Evolutionary conservation across 2,888 invertebrate genomes (phyloP).

Genomic region (Phortica okadai): DNA sequence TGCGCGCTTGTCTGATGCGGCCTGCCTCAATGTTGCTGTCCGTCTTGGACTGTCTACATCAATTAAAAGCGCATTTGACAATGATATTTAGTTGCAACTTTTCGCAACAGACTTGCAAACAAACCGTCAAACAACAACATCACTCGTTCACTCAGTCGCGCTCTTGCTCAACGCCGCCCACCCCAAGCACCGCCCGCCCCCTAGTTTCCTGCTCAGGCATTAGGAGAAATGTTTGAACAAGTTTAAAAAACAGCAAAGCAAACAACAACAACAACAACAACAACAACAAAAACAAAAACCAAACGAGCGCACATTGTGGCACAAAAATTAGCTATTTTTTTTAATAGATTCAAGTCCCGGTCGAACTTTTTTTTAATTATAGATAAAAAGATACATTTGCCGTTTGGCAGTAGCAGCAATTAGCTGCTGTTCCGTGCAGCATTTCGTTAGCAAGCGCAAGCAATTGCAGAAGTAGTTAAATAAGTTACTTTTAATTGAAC

Average conservation of each 20-base stretch:
- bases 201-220: conserved; percentile 30
- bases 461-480: conserved; percentile 27
- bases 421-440: background rate
- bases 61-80: conserved; percentile 71
- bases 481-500: conserved; percentile 29
- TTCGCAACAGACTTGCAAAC: conserved; percentile 23
- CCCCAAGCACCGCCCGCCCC: background rate
- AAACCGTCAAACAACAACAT: conserved; percentile 22
- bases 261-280: background rate
- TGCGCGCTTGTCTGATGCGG: conserved; percentile 63
- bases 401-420: conserved; percentile 11
- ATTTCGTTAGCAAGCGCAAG: conserved; percentile 17
- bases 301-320: conserved; percentile 1
- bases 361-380: conserved; percentile 38
- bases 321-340: conserved; percentile 22
- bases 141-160: conserved; percentile 32
- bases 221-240: conserved; percentile 35
- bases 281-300: background rate
- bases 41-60: conserved; percentile 66
- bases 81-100: conserved; percentile 58
- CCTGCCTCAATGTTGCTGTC: conserved; percentile 51
- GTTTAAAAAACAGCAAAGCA: conserved; percentile 9
- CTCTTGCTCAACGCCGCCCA: background rate
- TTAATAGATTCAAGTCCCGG: conserved; percentile 38
- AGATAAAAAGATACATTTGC: conserved; percentile 37